A percentile compares a stretch with the other conserved stretches of the same genome.
Evolutionary conservation across 2,888 invertebrate genomes (phyloP).

Genomic region (Achlya flavicornis): DNA sequence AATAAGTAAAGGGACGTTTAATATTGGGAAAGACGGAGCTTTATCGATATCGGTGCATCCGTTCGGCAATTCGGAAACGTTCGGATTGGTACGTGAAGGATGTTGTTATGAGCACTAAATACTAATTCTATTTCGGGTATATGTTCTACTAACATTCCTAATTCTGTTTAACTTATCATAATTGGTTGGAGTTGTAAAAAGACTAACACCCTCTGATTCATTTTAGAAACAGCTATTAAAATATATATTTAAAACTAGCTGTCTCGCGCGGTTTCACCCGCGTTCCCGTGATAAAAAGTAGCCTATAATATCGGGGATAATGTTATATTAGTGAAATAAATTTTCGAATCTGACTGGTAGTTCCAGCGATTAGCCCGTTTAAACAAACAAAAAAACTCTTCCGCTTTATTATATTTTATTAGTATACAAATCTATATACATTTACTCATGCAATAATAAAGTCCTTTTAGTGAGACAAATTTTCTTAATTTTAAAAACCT

Average conservation of each 20-base stretch:
- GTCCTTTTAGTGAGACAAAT: too few species aligned
- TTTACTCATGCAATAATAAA: neutral
- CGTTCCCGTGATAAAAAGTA: too few species aligned
- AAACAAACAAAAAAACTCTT: too few species aligned
- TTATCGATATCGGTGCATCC: conserved; percentile 75
- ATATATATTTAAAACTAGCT: too few species aligned
- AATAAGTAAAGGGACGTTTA: conserved; percentile 66
- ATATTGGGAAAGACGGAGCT: conserved; percentile 74
- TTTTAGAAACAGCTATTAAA: too few species aligned
- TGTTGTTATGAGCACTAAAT: conserved; percentile 30
- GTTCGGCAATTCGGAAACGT: conserved; percentile 51
- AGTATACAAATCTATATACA: too few species aligned
- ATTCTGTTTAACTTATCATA: neutral
- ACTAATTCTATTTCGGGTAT: conserved; percentile 45
- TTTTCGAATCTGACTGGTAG: too few species aligned
- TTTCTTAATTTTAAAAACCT: neutral
- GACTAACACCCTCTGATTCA: neutral
- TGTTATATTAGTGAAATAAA: too few species aligned
- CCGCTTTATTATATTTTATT: too few species aligned
- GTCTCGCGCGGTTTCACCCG: too few species aligned
- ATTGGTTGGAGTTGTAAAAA: conserved; percentile 2
- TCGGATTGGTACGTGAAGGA: conserved; percentile 66
- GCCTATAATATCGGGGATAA: too few species aligned
- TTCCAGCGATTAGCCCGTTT: too few species aligned
- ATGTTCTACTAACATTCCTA: conserved; percentile 29